Conservation (phyloP, 2,113 vertebrate genomes). For the Alaudala cheleensis region DNA sequence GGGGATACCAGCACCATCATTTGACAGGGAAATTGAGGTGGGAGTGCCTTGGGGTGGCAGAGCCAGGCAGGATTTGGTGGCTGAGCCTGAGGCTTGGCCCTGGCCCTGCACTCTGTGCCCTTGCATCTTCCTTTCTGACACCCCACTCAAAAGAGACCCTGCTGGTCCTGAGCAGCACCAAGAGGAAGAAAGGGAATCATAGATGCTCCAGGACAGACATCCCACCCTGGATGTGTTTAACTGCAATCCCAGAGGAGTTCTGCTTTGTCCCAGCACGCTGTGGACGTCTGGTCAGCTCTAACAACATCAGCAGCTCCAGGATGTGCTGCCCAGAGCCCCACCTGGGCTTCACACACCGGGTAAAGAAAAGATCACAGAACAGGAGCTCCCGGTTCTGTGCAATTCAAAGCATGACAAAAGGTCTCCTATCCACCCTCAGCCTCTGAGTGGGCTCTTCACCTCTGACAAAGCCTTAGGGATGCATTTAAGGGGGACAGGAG, state of each 20-base stretch:
- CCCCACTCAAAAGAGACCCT: neutral
- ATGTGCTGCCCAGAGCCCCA: fast-evolving
- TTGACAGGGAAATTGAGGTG: neutral
- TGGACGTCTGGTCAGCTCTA: neutral
- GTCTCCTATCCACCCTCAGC: neutral
- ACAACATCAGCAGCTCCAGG: neutral
- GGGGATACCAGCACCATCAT: neutral
- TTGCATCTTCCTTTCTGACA: neutral
- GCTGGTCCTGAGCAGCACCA: neutral
- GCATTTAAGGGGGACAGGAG: neutral
- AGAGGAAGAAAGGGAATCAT: neutral
- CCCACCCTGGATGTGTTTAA: neutral
- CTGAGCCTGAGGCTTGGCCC: neutral
- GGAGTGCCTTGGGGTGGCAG: neutral
- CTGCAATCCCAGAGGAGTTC: neutral
- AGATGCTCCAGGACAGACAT: neutral
- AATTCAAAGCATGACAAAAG: neutral
- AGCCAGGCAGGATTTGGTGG: neutral
- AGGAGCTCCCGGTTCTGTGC: neutral
- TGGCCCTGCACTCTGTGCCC: neutral
- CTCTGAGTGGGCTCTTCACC: neutral
- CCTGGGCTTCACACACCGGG: neutral
- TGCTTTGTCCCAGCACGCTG: neutral
- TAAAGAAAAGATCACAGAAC: neutral
- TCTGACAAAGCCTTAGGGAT: neutral